Percentiles rank a stretch among this genome's conserved stretches.
Evolutionary conservation across 2,888 invertebrate genomes (phyloP).

Genomic region (Carcina quercana): DNA sequence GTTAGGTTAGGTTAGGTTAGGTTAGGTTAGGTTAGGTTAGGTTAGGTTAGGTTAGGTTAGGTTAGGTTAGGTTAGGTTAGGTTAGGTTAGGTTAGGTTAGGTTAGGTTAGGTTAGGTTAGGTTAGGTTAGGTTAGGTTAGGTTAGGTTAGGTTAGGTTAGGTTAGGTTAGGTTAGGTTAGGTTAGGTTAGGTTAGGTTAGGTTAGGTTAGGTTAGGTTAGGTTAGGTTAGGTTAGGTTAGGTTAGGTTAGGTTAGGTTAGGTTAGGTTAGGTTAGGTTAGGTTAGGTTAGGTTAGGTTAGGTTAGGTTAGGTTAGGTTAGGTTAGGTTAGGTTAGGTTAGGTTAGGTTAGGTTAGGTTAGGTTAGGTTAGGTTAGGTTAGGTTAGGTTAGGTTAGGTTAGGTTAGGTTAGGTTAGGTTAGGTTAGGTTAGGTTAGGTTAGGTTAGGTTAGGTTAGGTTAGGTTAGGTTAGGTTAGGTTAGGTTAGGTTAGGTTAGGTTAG

Average conservation of each 20-base stretch:
- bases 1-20: conserved; percentile 12
- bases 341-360: conserved; percentile 15
- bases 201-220: conserved; percentile 11
- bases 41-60: conserved; percentile 11
- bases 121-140: conserved; percentile 15
- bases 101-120: conserved; percentile 15
- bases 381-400: conserved; percentile 13
- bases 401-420: conserved; percentile 13
- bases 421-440: conserved; percentile 13
- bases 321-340: conserved; percentile 12
- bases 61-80: conserved; percentile 11
- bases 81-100: conserved; percentile 15
- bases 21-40: conserved; percentile 11
- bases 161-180: conserved; percentile 9
- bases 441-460: conserved; percentile 12
- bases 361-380: conserved; percentile 16
- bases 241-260: conserved; percentile 15
- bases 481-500: conserved; percentile 8
- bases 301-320: conserved; percentile 13
- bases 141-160: conserved; percentile 13
- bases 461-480: conserved; percentile 13
- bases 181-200: conserved; percentile 11
- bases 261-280: conserved; percentile 15
- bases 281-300: conserved; percentile 11
- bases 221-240: conserved; percentile 13